phyloP scores from a whole-genome alignment of 37 sponge, comb jelly and placozoan species.

The Geodia barretti region DNA sequence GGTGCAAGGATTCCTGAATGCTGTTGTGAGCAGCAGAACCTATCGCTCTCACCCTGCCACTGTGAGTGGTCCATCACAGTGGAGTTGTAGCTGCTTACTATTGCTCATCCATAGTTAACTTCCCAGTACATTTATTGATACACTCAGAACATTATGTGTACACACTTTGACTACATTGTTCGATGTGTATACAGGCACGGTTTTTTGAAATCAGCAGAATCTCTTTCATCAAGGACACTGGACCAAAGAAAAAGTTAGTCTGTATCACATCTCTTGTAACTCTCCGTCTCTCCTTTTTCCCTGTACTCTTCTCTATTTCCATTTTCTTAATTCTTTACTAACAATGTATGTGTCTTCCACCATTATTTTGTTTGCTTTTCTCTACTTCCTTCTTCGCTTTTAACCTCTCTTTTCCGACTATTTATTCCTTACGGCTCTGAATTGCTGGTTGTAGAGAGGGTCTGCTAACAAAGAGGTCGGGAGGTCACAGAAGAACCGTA shows the following conservation, averaged over 20 bases:
- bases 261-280: no score
- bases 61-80: neutral
- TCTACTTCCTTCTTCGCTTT: no score
- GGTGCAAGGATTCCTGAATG: conserved; percentile 38
- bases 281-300: no score
- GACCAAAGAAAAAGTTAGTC: conserved; percentile 55
- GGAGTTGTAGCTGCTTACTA: no score
- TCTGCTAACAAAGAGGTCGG: conserved; percentile 39
- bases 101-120: no score
- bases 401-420: no score
- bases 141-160: neutral
- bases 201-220: conserved; percentile 51
- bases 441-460: no score
- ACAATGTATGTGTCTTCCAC: no score
- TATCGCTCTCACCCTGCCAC: conserved; percentile 8
- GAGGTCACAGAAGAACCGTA: conserved; percentile 23
- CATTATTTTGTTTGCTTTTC: no score
- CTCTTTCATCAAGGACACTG: conserved; percentile 58
- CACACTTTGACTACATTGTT: neutral
- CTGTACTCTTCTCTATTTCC: no score
- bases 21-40: conserved; percentile 17
- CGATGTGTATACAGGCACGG: conserved; percentile 9
- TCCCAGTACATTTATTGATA: neutral
- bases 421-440: no score
- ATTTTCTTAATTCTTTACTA: no score